Base-by-base conservation (phyloP, 2,888 invertebrate species). In the Sminthurinus aureus region DNA sequence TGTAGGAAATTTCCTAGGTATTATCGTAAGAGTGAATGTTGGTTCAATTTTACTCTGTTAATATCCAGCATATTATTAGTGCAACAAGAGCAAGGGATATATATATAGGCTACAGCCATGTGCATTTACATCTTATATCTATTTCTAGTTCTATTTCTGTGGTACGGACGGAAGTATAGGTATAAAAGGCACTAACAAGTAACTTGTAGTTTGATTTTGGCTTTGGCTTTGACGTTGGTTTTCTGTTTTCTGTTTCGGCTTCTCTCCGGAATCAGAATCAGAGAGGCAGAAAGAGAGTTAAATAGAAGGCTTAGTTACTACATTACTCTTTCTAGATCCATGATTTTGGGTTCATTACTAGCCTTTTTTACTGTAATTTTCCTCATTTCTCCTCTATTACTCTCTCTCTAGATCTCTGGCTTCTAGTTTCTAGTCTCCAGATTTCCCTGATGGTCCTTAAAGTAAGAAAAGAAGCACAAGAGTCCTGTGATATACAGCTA, bases 291-390 rank as follows among this genome's bases (percentile, higher is more conserved):
- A n/a, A 58, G 69, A 71, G 26, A 22, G 13, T 71, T 71, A 24
- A 71, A 71, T 71, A 24, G 20, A 22, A 24, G 24, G 26, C 24
- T 69, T 69, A 69, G 71, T 22, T 71, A 71, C 71, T 71, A 12
- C 13, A 71, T 71, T 58, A 58, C 58, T 11, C 58, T 58, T 71
- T 71, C 24, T 13, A 58, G 4, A 58, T 12, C 69, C 69, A 3
- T 71, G 71, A 24, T 24, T 71, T 22, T 20, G 71, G 24, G 22
- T 71, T 71, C 71, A 71, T 71, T 71, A 71, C 24, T 6, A 58
- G 24, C 24, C 24, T 22, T 71, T 71, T 71, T 71, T 20, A 71
- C 22, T 24, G 71, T 71, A 71, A 71, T 71, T 71, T 71, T 24
- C 26, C 26, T 24, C 71, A 22, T 69, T 69, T 13, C 9, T n/a